Evolutionary conservation across 35 echinoderm and acorn worm genomes (phyloP).

Genomic region (Patiria miniata): DNA sequence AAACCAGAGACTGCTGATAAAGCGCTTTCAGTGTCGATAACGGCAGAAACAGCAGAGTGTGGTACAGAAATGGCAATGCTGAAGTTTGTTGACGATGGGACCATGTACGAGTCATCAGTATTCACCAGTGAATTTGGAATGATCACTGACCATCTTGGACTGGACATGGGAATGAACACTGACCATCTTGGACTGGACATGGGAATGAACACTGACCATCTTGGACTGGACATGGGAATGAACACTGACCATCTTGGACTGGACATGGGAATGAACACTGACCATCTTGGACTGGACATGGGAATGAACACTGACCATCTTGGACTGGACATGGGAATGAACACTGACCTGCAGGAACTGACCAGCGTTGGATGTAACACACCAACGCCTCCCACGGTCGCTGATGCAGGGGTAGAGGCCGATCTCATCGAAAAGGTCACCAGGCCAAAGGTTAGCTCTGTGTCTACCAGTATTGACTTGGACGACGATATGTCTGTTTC

Average conservation of each 20-base stretch:
- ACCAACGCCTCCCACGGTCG: not conserved
- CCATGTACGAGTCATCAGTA: not conserved
- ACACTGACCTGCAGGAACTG: constrained; percentile 19
- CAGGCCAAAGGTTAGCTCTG: not conserved
- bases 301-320: not conserved
- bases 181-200: not conserved
- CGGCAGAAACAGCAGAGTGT: constrained; percentile 13
- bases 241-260: constrained; percentile 7
- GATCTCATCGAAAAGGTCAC: not conserved
- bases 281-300: not conserved
- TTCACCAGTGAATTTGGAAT: not conserved
- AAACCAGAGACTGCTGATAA: constrained; percentile 7
- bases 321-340: constrained; percentile 12
- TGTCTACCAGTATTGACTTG: constrained; percentile 3
- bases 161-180: not conserved
- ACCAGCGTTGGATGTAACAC: constrained; percentile 3
- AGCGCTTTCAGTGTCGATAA: constrained; percentile 33
- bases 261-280: constrained; percentile 6
- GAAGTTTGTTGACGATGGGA: not conserved
- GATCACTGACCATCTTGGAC: not conserved
- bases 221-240: not conserved
- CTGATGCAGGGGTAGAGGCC: constrained; percentile 2
- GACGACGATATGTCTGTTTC: not conserved
- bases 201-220: constrained; percentile 15
- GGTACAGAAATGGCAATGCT: constrained; percentile 1